phyloP scores from a whole-genome alignment of 2,113 vertebrate genomes.

The Psilopsiagon aurifrons region DNA sequence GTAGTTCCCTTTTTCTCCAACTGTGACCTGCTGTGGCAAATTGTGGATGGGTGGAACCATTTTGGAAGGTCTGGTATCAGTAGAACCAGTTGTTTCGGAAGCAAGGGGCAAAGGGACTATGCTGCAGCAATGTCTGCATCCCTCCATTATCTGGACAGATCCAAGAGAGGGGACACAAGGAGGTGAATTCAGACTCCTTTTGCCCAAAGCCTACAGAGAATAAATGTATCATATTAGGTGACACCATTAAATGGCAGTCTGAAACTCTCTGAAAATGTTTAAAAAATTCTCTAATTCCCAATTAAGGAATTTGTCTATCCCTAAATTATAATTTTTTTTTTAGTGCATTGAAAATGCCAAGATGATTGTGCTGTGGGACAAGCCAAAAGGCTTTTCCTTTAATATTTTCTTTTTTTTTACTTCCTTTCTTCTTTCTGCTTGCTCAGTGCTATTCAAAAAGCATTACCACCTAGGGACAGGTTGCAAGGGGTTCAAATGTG shows the following conservation, averaged over 20 bases:
- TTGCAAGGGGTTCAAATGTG: conserved; percentile 28
- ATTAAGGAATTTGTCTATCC: background rate
- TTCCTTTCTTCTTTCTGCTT: conserved; percentile 12
- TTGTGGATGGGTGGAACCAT: background rate
- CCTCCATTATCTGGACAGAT: background rate
- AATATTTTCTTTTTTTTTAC: background rate
- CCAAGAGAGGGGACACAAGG: background rate
- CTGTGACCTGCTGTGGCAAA: background rate
- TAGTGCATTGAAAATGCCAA: background rate
- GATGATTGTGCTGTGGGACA: background rate
- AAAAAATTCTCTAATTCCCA: background rate
- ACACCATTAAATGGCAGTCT: background rate
- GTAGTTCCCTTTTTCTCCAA: background rate
- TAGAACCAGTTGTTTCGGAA: background rate
- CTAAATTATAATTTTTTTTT: background rate
- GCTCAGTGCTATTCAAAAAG: conserved; percentile 35
- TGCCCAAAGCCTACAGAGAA: background rate
- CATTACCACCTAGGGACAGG: conserved; percentile 45
- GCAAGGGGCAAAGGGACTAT: background rate
- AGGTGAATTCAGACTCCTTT: background rate
- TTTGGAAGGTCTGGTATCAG: too few relatives aligned
- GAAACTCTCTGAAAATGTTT: background rate
- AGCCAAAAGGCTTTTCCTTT: conserved; percentile 19
- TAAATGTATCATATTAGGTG: background rate
- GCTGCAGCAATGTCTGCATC: fast-evolving